Percentiles rank a stretch among this genome's conserved stretches.
Evolutionary conservation across 2,113 vertebrate genomes (phyloP).

Genomic region (Anolis sagrei): DNA sequence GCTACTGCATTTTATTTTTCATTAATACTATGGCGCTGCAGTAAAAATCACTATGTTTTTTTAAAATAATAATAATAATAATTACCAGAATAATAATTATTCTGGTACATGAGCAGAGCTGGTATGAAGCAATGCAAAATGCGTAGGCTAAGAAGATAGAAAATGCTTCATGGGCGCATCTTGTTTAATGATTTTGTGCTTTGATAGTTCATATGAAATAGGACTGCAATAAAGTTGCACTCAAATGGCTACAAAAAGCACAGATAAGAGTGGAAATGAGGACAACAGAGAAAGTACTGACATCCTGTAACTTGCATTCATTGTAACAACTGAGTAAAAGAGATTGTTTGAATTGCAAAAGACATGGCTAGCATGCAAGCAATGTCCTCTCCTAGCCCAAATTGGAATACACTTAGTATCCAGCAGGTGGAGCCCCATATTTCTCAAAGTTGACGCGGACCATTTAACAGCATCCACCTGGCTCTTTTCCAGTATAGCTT

Average conservation of each 20-base stretch:
- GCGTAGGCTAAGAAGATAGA: not conserved
- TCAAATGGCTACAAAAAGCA: not conserved
- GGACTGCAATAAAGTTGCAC: not conserved
- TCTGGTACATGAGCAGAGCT: not conserved
- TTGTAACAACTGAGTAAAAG: not conserved
- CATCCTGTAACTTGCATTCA: not conserved
- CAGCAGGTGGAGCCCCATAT: constrained; percentile 8
- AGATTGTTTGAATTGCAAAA: not conserved
- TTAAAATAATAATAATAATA: not conserved
- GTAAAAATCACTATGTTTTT: too few species aligned
- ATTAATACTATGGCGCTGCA: not conserved
- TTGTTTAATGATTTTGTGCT: not conserved
- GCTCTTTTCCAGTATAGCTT: not conserved
- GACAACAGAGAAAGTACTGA: not conserved
- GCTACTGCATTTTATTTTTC: not conserved
- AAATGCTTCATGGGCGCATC: not conserved
- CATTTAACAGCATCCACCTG: not conserved
- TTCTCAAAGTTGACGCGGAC: not conserved
- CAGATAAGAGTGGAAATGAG: not conserved
- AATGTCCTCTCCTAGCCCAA: not conserved
- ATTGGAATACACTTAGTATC: not conserved
- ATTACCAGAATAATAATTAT: not conserved
- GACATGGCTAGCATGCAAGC: not conserved
- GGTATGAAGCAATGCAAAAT: not conserved
- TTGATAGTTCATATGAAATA: not conserved